Evolutionary conservation across 2,113 vertebrate species (phyloP).

Genomic region (Isurus oxyrinchus): DNA sequence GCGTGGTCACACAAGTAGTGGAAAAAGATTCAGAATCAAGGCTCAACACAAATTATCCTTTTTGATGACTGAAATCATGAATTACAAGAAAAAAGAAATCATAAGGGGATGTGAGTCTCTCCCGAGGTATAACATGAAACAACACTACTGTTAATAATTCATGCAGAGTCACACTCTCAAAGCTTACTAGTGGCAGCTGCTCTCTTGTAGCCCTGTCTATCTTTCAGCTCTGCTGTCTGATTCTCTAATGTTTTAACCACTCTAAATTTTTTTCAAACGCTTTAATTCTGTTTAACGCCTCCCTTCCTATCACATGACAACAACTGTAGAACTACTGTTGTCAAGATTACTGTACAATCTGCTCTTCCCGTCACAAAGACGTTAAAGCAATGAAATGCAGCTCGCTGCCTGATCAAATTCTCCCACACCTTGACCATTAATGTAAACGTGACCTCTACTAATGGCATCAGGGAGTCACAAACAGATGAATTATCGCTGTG

Average conservation of each 20-base stretch:
- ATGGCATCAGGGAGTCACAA: not conserved
- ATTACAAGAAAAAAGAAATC: not conserved
- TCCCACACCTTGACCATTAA: not conserved
- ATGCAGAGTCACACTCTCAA: conserved; percentile 5
- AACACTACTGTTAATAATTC: not conserved
- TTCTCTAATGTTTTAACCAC: not conserved
- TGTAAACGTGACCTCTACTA: not conserved
- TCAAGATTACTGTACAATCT: too few species aligned
- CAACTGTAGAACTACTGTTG: not conserved
- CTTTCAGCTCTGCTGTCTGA: not conserved
- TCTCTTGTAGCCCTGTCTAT: not conserved
- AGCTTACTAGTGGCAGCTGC: not conserved
- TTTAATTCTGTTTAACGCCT: not conserved
- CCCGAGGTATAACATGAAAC: not conserved
- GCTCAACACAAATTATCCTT: not conserved
- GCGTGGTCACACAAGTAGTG: not conserved
- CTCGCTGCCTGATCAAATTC: not conserved
- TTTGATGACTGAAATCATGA: conserved; percentile 3
- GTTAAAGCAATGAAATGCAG: not conserved
- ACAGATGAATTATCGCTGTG: too few species aligned
- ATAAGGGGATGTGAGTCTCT: not conserved
- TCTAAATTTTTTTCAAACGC: not conserved
- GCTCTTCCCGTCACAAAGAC: not conserved
- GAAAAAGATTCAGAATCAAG: not conserved
- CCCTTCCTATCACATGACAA: not conserved